phyloP scores from a whole-genome alignment of 2,113 vertebrate genomes.

The Euleptes europaea region DNA sequence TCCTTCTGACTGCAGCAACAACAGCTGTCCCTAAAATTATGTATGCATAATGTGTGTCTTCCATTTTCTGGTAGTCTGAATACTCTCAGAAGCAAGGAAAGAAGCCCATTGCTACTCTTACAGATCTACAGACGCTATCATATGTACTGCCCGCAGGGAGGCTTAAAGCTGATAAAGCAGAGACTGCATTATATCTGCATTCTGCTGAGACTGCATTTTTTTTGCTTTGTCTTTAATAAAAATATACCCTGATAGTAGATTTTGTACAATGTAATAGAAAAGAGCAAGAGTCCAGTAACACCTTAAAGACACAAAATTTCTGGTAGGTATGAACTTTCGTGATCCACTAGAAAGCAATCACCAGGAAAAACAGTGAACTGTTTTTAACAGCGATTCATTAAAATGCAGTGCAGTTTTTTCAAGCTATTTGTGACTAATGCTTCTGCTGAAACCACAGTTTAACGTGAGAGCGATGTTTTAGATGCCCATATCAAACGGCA shows the following conservation, averaged over 20 bases:
- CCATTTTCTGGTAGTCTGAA: slow-evolving; percentile 56
- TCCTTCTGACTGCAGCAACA: slow-evolving; percentile 46
- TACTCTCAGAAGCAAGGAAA: slow-evolving; percentile 53
- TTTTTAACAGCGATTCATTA: slow-evolving; percentile 42
- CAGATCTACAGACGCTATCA: slow-evolving; percentile 50
- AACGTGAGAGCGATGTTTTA: slow-evolving; percentile 20
- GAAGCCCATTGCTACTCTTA: slow-evolving; percentile 41
- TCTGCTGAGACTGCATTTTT: not conserved
- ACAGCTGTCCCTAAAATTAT: slow-evolving; percentile 68
- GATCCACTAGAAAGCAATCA: slow-evolving; percentile 29
- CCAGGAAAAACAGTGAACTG: slow-evolving; percentile 32
- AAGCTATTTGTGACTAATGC: slow-evolving; percentile 27
- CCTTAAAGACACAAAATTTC: too few species aligned
- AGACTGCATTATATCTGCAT: slow-evolving; percentile 11
- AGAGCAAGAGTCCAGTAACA: too few species aligned
- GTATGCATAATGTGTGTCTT: slow-evolving; percentile 57
- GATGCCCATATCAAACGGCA: not conserved
- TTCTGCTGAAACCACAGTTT: slow-evolving; percentile 29
- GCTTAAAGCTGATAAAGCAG: slow-evolving; percentile 20
- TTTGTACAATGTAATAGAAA: slow-evolving; percentile 19
- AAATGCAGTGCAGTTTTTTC: slow-evolving; percentile 26
- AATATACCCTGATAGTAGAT: not conserved
- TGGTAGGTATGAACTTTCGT: too few species aligned
- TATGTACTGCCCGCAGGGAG: slow-evolving; percentile 5
- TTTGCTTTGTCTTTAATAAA: not conserved